Conservation (phyloP, 2,113 vertebrate species). For the Forbesichthys agassizii region DNA sequence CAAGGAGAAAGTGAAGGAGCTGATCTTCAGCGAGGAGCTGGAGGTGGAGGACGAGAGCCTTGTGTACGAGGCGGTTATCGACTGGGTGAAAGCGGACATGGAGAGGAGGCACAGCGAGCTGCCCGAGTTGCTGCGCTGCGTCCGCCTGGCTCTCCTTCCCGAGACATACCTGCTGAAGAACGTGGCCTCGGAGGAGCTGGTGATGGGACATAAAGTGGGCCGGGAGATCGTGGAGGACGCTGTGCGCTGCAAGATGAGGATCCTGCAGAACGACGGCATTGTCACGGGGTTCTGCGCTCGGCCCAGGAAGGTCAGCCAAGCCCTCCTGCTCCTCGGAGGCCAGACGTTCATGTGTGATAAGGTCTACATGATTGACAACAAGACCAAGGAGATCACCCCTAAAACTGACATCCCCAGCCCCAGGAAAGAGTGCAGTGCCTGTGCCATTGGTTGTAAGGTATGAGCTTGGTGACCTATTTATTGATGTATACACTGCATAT, state of each 20-base stretch:
- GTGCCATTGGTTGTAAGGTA: slow-evolving; percentile 85
- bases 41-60: slow-evolving; percentile 85
- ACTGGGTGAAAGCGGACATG: slow-evolving; percentile 83
- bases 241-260: slow-evolving; percentile 81
- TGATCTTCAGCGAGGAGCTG: slow-evolving; percentile 83
- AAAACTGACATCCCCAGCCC: slow-evolving; percentile 85
- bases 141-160: slow-evolving; percentile 80
- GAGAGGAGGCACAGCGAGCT: slow-evolving; percentile 71
- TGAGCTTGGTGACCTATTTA: background rate
- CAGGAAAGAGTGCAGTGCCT: slow-evolving; percentile 84
- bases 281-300: slow-evolving; percentile 83
- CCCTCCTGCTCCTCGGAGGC: slow-evolving; percentile 81
- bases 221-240: slow-evolving; percentile 83
- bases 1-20: slow-evolving; percentile 80
- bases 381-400: slow-evolving; percentile 82
- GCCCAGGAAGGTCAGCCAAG: slow-evolving; percentile 83
- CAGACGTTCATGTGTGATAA: slow-evolving; percentile 87
- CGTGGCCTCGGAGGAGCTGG: slow-evolving; percentile 78
- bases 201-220: slow-evolving; percentile 80
- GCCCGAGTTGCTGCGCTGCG: slow-evolving; percentile 78
- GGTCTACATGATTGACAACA: slow-evolving; percentile 84
- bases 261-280: slow-evolving; percentile 84
- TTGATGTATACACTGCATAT: background rate
- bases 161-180: slow-evolving; percentile 80
- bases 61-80: slow-evolving; percentile 82